Percentiles rank a stretch among this genome's conserved stretches.
These are phyloP conservation scores for Macrobrachium nipponense DNA, from an alignment of 1,140 invertebrate genomes.

Conservation along the genomic window DNA sequence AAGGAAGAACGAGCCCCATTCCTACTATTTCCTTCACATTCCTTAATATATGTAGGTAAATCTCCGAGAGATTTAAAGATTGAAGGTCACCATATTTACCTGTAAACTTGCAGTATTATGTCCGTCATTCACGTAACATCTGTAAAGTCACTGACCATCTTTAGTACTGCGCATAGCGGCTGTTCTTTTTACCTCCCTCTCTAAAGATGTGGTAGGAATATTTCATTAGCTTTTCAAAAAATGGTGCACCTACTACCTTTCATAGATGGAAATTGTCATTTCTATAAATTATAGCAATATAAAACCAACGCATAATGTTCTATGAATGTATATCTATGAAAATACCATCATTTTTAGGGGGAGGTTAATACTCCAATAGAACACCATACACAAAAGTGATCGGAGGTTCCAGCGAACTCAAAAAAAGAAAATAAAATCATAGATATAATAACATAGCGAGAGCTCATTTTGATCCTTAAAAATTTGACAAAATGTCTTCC, in stretches of 20 bases:
- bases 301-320: too few relatives aligned
- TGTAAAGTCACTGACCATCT: constrained; percentile 59
- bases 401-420: background rate
- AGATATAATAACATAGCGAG: too few relatives aligned
- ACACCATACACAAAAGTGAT: constrained; percentile 36
- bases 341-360: background rate
- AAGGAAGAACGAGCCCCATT: background rate
- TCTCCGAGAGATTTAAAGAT: background rate
- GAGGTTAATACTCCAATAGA: background rate
- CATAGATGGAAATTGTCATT: background rate
- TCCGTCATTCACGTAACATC: constrained; percentile 49
- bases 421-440: background rate
- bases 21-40: background rate
- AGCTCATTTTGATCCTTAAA: background rate
- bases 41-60: background rate
- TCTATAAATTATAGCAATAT: background rate
- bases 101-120: constrained; percentile 47
- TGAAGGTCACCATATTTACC: constrained; percentile 1
- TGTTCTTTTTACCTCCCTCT: constrained; percentile 43
- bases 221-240: background rate
- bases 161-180: constrained; percentile 58
- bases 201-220: background rate
- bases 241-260: too few relatives aligned
- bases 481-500: background rate
- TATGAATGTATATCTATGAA: background rate